phyloP scores from a whole-genome alignment of 2,113 vertebrate genomes.

The Acanthochromis polyacanthus region DNA sequence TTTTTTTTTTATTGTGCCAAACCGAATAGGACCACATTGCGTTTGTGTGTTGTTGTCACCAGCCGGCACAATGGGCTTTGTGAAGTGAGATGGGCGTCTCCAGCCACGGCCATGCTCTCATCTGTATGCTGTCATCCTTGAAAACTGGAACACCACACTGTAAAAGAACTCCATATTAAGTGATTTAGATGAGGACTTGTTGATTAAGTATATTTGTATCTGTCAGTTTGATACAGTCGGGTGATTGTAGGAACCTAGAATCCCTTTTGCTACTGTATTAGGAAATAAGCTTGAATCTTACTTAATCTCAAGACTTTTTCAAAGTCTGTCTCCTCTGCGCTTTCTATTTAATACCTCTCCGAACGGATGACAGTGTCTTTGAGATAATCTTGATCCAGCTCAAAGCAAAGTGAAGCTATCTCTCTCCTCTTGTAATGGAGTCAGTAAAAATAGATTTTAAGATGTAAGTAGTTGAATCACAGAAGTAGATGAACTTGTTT shows the following conservation, averaged over 20 bases:
- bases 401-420: background rate
- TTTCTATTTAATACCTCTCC: background rate
- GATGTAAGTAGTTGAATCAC: background rate
- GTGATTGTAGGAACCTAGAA: background rate
- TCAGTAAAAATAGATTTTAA: slow-evolving; percentile 11
- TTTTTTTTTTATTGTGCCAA: slow-evolving; percentile 49
- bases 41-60: slow-evolving; percentile 60
- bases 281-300: slow-evolving; percentile 44
- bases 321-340: background rate
- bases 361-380: background rate
- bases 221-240: too few species aligned
- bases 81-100: slow-evolving; percentile 48
- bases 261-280: slow-evolving; percentile 25
- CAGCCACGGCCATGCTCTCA: slow-evolving; percentile 60
- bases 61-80: slow-evolving; percentile 70
- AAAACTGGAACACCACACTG: slow-evolving; percentile 63
- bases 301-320: too few species aligned
- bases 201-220: too few species aligned
- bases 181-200: too few species aligned
- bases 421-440: slow-evolving; percentile 8
- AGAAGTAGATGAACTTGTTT: slow-evolving; percentile 12
- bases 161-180: slow-evolving; percentile 25
- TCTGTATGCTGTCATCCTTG: slow-evolving; percentile 57
- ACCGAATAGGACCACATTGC: slow-evolving; percentile 50
- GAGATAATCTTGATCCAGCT: slow-evolving; percentile 3